Percentiles rank a stretch among this genome's conserved stretches.
Conservation (phyloP, 2,888 invertebrate species). For the Drosophila mulleri region DNA sequence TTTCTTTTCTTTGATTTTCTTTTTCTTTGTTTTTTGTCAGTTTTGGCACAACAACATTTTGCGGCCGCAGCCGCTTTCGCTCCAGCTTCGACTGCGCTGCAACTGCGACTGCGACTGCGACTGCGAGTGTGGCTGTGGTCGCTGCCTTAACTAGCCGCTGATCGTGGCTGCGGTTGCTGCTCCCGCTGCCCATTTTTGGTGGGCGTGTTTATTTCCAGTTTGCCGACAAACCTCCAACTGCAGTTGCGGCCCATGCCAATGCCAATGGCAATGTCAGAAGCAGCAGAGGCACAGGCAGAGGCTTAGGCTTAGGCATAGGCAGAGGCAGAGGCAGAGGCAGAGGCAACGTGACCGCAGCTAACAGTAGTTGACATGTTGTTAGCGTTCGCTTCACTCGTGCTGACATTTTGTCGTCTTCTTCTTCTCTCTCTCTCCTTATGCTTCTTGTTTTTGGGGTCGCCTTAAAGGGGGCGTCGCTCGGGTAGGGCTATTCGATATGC, state of each 20-base stretch:
- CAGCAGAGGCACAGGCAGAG: constrained; percentile 2
- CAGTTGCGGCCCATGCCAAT: constrained; percentile 20
- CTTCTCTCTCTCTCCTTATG: constrained; percentile 5
- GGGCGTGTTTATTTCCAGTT: constrained; percentile 48
- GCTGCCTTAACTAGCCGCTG: constrained; percentile 14
- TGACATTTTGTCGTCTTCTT: constrained; percentile 21
- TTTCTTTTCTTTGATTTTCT: constrained; percentile 29
- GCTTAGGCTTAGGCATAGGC: constrained; percentile 1
- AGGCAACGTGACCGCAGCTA: constrained; percentile 70
- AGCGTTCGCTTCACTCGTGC: constrained; percentile 42
- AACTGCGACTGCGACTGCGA: background rate
- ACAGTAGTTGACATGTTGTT: constrained; percentile 80
- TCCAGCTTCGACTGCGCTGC: constrained; percentile 17
- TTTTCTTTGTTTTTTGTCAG: constrained; percentile 25
- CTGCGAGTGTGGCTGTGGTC: constrained; percentile 20
- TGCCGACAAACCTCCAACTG: constrained; percentile 15
- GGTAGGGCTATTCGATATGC: constrained; percentile 35
- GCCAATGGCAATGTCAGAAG: constrained; percentile 2
- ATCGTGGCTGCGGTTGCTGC: constrained; percentile 39
- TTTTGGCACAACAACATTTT: constrained; percentile 53
- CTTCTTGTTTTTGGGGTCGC: constrained; percentile 16
- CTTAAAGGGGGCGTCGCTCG: constrained; percentile 21
- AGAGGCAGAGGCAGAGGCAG: constrained; percentile 8
- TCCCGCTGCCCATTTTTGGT: constrained; percentile 72
- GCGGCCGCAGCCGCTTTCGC: constrained; percentile 57